Conservation (phyloP, 2,797 vertebrate genomes). For the Buceros bicornis region DNA sequence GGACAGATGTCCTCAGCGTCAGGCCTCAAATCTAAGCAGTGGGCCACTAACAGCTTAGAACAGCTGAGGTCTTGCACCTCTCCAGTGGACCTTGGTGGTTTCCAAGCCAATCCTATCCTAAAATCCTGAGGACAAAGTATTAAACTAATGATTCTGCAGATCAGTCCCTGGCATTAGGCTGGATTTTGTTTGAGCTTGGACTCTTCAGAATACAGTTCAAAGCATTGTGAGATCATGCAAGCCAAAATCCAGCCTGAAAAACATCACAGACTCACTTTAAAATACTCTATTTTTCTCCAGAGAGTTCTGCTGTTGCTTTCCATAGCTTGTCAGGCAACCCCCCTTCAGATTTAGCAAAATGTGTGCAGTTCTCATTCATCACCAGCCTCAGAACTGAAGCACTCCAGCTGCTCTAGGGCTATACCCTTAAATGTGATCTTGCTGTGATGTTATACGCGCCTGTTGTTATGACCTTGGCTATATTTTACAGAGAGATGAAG, state of each 20-base stretch:
- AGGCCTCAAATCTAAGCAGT: background rate
- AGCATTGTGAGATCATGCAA: conserved; percentile 5
- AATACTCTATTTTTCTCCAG: conserved; percentile 4
- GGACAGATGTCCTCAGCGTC: no score
- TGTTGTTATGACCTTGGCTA: conserved; percentile 43
- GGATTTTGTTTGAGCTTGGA: background rate
- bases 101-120: background rate
- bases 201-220: conserved; percentile 35
- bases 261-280: background rate
- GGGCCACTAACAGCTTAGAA: background rate
- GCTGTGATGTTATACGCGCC: conserved; percentile 26
- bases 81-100: background rate
- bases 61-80: background rate
- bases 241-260: conserved; percentile 27
- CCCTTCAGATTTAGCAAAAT: background rate
- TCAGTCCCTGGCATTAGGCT: background rate
- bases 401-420: conserved; percentile 42
- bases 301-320: conserved; percentile 25
- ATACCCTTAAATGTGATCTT: conserved; percentile 20
- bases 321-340: conserved; percentile 7
- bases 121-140: background rate
- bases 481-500: conserved; percentile 39
- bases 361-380: conserved; percentile 31
- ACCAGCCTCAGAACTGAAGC: conserved; percentile 4
- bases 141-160: background rate